Conservation (phyloP, 37 sponge, comb jelly and placozoan species). For the Lycopodina hypogea region DNA sequence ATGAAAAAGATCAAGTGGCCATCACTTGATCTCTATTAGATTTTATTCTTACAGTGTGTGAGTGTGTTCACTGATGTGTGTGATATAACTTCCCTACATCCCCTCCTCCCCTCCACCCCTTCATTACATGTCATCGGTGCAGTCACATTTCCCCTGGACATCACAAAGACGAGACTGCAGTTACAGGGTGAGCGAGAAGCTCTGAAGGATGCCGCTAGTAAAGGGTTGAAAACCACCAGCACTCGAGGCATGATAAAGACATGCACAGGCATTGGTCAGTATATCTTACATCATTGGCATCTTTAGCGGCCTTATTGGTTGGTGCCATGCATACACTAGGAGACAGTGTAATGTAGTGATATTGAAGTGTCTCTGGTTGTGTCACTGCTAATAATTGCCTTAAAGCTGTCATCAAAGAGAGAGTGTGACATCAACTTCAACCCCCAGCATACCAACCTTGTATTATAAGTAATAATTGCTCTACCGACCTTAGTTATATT, state of each 20-base stretch:
- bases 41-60: too few species aligned
- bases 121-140: too few species aligned
- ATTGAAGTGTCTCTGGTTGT: not conserved
- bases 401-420: too few species aligned
- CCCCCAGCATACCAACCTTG: too few species aligned
- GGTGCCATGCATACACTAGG: not conserved
- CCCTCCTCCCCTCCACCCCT: too few species aligned
- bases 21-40: too few species aligned
- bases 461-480: too few species aligned
- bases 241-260: constrained; percentile 71
- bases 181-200: constrained; percentile 64
- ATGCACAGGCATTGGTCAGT: constrained; percentile 57
- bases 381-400: not conserved
- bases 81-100: too few species aligned
- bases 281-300: not conserved
- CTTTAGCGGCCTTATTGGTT: not conserved
- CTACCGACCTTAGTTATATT: too few species aligned
- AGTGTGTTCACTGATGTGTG: too few species aligned
- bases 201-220: not conserved
- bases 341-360: not conserved
- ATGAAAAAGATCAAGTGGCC: too few species aligned
- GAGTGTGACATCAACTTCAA: too few species aligned
- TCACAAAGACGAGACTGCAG: constrained; percentile 83
- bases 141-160: constrained; percentile 89
- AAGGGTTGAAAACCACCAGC: not conserved